These are phyloP conservation scores for Drosophila recens DNA, from an alignment of 2,888 invertebrate genomes.

Conservation along the genomic window DNA sequence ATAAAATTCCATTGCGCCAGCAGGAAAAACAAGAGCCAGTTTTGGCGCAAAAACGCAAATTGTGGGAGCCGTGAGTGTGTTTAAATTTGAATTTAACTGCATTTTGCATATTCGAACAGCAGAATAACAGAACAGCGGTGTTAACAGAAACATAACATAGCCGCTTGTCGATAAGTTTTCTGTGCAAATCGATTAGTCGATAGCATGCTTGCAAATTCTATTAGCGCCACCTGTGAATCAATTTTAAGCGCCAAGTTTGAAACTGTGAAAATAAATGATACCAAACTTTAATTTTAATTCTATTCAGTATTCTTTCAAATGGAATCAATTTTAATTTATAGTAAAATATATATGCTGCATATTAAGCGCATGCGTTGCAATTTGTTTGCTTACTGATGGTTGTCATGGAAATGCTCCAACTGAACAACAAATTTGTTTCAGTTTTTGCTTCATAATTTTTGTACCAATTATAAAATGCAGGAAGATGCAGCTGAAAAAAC, in stretches of 20 bases:
- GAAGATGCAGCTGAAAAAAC: constrained; percentile 66
- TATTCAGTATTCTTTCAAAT: too few relatives aligned
- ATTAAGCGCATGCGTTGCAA: constrained; percentile 1
- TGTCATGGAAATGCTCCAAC: constrained; percentile 34
- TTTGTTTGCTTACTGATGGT: constrained; percentile 20
- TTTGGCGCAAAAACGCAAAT: too few relatives aligned
- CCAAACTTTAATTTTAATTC: neutral
- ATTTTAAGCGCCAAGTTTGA: neutral
- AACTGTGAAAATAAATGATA: neutral
- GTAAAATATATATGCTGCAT: neutral
- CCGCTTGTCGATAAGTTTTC: neutral
- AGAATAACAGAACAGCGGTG: neutral
- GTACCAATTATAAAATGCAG: constrained; percentile 43
- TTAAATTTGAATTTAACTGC: constrained; percentile 23
- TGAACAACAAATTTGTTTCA: neutral
- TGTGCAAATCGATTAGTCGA: neutral
- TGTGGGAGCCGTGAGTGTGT: too few relatives aligned
- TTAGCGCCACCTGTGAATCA: constrained; percentile 36
- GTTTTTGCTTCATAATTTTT: neutral
- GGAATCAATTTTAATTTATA: too few relatives aligned
- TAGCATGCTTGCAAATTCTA: neutral
- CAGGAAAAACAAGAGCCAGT: too few relatives aligned
- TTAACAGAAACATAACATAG: neutral
- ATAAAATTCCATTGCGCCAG: too few relatives aligned
- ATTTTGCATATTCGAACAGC: neutral